These are phyloP conservation scores for Enteromius argenteus DNA, from an alignment of 2,797 vertebrate genomes.

Conservation along the genomic window DNA sequence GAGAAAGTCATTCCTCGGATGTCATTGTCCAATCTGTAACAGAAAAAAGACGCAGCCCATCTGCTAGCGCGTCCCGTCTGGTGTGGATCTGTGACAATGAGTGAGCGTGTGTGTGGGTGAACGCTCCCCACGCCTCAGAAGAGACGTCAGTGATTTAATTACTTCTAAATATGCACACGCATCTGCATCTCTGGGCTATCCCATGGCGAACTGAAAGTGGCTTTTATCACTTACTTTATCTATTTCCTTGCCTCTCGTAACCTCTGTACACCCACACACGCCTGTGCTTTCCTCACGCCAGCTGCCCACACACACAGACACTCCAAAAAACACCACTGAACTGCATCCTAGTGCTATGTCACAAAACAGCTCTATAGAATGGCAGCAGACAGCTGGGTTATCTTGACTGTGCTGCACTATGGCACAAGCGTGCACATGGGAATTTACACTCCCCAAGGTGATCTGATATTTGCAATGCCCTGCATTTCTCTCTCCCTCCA, in stretches of 20 bases:
- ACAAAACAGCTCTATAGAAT: neutral
- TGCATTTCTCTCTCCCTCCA: neutral
- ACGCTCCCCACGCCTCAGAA: constrained; percentile 41
- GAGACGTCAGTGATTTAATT: constrained; percentile 57
- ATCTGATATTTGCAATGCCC: constrained; percentile 10
- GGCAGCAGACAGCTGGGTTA: neutral
- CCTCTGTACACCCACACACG: neutral
- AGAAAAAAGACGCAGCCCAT: constrained; percentile 54
- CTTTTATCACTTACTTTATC: constrained; percentile 30
- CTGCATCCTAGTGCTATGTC: neutral
- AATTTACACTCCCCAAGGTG: neutral
- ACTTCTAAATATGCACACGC: constrained; percentile 51
- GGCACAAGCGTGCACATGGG: neutral
- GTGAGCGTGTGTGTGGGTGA: constrained; percentile 36
- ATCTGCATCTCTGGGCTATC: constrained; percentile 46
- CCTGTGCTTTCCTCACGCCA: constrained; percentile 14
- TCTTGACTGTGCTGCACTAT: neutral
- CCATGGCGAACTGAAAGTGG: constrained; percentile 21
- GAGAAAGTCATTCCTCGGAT: constrained; percentile 48
- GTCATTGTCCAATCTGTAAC: constrained; percentile 60
- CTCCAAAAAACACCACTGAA: neutral
- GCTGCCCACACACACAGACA: neutral
- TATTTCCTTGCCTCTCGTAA: neutral
- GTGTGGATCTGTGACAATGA: constrained; percentile 45
- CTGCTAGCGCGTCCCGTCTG: constrained; percentile 55